Conservation (phyloP, 2,113 vertebrate species). For the Labrus mixtus region DNA sequence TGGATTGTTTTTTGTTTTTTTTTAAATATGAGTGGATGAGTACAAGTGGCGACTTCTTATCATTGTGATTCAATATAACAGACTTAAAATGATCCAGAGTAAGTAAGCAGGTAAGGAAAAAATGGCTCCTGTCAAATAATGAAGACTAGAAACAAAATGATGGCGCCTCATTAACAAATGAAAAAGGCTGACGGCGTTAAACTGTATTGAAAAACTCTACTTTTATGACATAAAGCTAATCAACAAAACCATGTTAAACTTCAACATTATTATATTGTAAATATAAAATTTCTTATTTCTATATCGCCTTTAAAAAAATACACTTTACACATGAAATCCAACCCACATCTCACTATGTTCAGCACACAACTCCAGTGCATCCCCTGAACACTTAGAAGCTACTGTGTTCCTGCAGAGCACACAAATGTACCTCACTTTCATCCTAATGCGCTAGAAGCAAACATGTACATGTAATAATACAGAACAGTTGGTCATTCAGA, state of each 20-base stretch:
- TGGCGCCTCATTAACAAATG: conserved; percentile 15
- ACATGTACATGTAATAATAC: conserved; percentile 14
- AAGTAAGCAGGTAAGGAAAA: conserved; percentile 6
- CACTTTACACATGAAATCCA: conserved; percentile 70
- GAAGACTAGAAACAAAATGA: background rate
- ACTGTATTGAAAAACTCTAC: background rate
- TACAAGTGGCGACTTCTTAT: background rate
- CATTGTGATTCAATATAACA: background rate
- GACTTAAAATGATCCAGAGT: conserved; percentile 5
- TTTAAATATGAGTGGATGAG: too few species aligned
- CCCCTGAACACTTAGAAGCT: conserved; percentile 36
- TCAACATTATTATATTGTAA: conserved; percentile 50
- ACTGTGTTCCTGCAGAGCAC: conserved; percentile 12
- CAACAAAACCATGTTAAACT: conserved; percentile 26
- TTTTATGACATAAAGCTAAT: conserved; percentile 25
- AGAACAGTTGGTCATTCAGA: conserved; percentile 20
- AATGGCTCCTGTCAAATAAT: background rate
- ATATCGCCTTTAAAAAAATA: conserved; percentile 75
- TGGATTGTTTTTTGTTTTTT: too few species aligned
- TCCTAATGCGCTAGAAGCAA: conserved; percentile 23
- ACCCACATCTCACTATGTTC: conserved; percentile 14
- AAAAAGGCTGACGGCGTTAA: conserved; percentile 24
- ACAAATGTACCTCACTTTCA: background rate
- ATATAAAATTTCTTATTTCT: conserved; percentile 71
- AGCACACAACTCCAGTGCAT: conserved; percentile 2